Percentiles rank a stretch among this genome's conserved stretches.
Conservation (phyloP, 2,113 vertebrate genomes). For the Centrocercus urophasianus region DNA sequence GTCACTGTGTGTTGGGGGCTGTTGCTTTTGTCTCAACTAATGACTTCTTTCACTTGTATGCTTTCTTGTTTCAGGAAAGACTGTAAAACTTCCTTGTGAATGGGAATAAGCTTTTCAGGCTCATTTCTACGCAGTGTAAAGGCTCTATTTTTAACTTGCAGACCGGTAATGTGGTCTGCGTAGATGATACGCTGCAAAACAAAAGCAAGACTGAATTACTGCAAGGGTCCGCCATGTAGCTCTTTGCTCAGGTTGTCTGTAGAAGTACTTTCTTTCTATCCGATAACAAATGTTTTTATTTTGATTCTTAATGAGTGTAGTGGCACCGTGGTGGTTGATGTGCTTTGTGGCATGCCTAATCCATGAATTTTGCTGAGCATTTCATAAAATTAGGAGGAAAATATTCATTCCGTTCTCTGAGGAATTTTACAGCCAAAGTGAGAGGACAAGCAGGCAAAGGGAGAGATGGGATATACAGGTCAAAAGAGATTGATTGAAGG, state of each 20-base stretch:
- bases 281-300: not conserved
- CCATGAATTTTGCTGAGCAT: not conserved
- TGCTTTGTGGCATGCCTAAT: not conserved
- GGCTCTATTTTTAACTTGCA: not conserved
- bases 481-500: not conserved
- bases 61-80: not conserved
- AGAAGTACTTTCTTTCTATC: not conserved
- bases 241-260: not conserved
- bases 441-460: not conserved
- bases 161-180: not conserved
- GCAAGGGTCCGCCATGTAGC: not conserved
- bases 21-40: not conserved
- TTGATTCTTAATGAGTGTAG: not conserved
- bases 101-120: not conserved
- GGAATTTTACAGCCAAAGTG: not conserved
- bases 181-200: not conserved
- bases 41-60: not conserved
- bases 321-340: not conserved
- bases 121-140: not conserved
- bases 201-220: rapidly evolving
- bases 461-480: not conserved
- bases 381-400: not conserved
- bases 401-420: not conserved
- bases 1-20: not conserved
- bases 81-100: not conserved